Evolutionary conservation across 2,888 invertebrate species (phyloP).

Genomic region (Drosophila villosipedis): DNA sequence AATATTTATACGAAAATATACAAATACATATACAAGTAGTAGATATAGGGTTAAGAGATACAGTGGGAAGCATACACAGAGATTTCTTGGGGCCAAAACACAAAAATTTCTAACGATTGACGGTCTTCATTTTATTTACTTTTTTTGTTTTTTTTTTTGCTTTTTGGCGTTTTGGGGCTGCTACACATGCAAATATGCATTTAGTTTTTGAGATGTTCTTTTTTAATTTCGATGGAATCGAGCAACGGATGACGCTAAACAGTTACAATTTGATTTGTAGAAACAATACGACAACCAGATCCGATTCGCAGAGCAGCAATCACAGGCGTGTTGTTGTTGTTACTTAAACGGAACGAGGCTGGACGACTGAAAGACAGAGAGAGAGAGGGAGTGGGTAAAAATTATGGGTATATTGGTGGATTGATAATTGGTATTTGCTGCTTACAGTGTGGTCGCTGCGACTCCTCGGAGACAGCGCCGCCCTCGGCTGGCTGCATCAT

Average conservation of each 20-base stretch:
- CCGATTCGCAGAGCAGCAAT: constrained; percentile 87
- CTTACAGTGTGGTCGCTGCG: constrained; percentile 92
- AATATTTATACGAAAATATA: constrained; percentile 62
- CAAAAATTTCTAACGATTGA: constrained; percentile 39
- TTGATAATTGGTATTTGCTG: constrained; percentile 54
- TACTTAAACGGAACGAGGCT: constrained; percentile 91
- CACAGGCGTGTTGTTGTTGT: constrained; percentile 89
- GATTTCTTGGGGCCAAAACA: constrained; percentile 52
- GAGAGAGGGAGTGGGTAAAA: constrained; percentile 11
- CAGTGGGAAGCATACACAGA: constrained; percentile 31
- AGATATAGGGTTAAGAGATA: constrained; percentile 26
- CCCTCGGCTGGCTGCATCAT: constrained; percentile 87
- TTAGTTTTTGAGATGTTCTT: constrained; percentile 47
- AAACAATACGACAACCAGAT: constrained; percentile 59
- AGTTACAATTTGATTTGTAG: constrained; percentile 31
- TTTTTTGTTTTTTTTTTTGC: constrained; percentile 9
- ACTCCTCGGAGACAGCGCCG: constrained; percentile 70
- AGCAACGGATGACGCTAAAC: constrained; percentile 52
- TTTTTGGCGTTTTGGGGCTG: constrained; percentile 72
- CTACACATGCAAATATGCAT: constrained; percentile 60
- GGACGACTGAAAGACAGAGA: constrained; percentile 88
- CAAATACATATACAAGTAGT: constrained; percentile 53
- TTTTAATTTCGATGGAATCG: constrained; percentile 49
- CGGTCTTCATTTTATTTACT: constrained; percentile 5
- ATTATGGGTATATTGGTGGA: not conserved